Evolutionary conservation across 64 coral and sea anemone species (phyloP), one percentile per base, ranked within the genome.

Genomic region (Montipora cactus): DNA sequence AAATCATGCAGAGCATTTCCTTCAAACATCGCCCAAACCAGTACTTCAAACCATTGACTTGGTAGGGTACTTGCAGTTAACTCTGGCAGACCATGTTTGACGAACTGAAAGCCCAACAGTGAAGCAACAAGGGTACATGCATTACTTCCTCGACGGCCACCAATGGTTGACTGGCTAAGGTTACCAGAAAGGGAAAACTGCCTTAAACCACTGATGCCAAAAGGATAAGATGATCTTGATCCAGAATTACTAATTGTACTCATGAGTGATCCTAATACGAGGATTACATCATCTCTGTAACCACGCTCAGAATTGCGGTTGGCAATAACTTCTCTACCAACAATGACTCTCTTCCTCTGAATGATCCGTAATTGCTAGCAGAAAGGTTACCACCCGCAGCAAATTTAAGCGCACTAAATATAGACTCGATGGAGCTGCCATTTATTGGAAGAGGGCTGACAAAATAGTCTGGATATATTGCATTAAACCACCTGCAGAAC

Each of bases 381-480:
- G 73, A 92, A 47, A 92, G 70, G 79, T 92, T 81, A 49, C 71
- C 81, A 37, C 81, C 91, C 18, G 91, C 74, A 44, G 79, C 70
- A 79, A 66, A 92, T 74, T 92, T 92, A 0, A 92, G 70, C 13
- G 52, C 73, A 49, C 80, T 86, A 13, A 92, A 92, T 19, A 92
- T 77, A 22, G 91, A 84, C 70, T 93, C 73, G 8, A 87, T 72
- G 81, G 82, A 62, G 57, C 91, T 93, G 8, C 90, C 90, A 84
- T 92, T 92, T 74, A 85, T 85, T 75, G 62, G 49, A 20, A 92
- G 78, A 47, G 91, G 91, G 20, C 68, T 62, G 62, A 77, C 66
- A 37, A 93, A 93, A 83, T 93, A 84, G 47, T 47, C 81, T 83
- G 90, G 78, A 91, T 83, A 80, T 71, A 21, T 69, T 83, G 89